These are phyloP conservation scores for Sapajus apella DNA, from an alignment of 2,113 vertebrate species.

Conservation along the genomic window DNA sequence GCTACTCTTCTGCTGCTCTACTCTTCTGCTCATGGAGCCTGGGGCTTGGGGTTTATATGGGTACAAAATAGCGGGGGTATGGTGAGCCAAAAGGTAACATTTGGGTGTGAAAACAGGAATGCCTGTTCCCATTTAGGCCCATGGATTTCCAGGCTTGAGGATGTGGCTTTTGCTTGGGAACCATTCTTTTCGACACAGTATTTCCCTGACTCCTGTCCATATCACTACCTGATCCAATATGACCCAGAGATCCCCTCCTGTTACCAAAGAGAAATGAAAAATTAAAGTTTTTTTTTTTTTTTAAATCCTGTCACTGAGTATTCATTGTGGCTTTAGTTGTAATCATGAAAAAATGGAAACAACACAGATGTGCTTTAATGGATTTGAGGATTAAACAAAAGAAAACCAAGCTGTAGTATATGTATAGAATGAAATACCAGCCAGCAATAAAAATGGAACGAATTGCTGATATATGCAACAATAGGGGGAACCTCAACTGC, in stretches of 20 bases:
- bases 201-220: too few species aligned
- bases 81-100: too few species aligned
- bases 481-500: fast-evolving
- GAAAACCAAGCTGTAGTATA: background rate
- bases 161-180: too few species aligned
- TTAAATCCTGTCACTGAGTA: background rate
- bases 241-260: background rate
- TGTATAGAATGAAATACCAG: background rate
- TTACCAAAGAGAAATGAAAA: background rate
- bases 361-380: background rate
- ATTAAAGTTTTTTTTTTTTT: background rate
- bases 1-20: too few species aligned
- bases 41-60: too few species aligned
- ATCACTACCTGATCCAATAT: too few species aligned
- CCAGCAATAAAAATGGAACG: background rate
- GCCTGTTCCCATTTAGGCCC: too few species aligned
- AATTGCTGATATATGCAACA: background rate
- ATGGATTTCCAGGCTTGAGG: too few species aligned
- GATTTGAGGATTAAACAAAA: background rate
- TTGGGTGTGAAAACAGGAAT: too few species aligned
- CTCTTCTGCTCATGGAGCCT: too few species aligned
- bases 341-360: background rate
- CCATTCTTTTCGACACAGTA: too few species aligned
- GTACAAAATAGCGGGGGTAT: too few species aligned
- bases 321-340: background rate